phyloP scores from a whole-genome alignment of 2,797 vertebrate species.

The Paratrypauchen microcephalus region DNA sequence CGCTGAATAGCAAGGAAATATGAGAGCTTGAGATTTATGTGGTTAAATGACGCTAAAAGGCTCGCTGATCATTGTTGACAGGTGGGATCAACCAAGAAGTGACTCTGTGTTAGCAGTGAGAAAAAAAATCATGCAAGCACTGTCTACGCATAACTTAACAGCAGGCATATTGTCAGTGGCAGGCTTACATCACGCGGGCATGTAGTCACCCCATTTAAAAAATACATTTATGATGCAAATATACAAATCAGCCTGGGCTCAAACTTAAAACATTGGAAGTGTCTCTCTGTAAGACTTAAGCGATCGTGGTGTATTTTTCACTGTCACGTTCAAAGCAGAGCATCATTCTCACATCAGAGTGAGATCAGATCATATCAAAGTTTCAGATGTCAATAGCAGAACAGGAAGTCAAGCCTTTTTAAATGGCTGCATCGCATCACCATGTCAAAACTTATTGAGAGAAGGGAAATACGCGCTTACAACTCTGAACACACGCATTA shows the following conservation, averaged over 20 bases:
- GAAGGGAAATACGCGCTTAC: slow-evolving; percentile 30
- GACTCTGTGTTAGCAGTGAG: slow-evolving; percentile 44
- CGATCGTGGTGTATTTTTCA: slow-evolving; percentile 38
- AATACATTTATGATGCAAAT: slow-evolving; percentile 23
- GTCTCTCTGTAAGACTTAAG: slow-evolving; percentile 52
- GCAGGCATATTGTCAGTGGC: slow-evolving; percentile 46
- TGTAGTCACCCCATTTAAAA: slow-evolving; percentile 29
- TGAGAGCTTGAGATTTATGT: slow-evolving; percentile 77
- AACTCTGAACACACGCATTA: slow-evolving; percentile 48
- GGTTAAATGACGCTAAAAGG: slow-evolving; percentile 78
- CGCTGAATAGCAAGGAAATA: slow-evolving; percentile 72
- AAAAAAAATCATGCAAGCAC: slow-evolving; percentile 33
- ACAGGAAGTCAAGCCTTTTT: slow-evolving; percentile 33
- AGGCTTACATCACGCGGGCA: slow-evolving; percentile 36
- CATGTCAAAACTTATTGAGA: slow-evolving; percentile 58
- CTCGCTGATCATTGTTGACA: slow-evolving; percentile 78
- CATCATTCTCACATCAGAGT: slow-evolving; percentile 62
- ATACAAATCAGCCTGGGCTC: slow-evolving; percentile 36
- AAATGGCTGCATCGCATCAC: slow-evolving; percentile 58
- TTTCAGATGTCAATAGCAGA: slow-evolving; percentile 67
- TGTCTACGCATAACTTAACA: slow-evolving; percentile 52
- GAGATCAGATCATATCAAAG: slow-evolving; percentile 67
- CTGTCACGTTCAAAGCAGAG: slow-evolving; percentile 50
- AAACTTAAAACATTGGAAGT: slow-evolving; percentile 48
- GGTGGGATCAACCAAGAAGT: slow-evolving; percentile 72